Conservation (phyloP, 2,888 invertebrate species). For the Lamellibrachia columna region DNA sequence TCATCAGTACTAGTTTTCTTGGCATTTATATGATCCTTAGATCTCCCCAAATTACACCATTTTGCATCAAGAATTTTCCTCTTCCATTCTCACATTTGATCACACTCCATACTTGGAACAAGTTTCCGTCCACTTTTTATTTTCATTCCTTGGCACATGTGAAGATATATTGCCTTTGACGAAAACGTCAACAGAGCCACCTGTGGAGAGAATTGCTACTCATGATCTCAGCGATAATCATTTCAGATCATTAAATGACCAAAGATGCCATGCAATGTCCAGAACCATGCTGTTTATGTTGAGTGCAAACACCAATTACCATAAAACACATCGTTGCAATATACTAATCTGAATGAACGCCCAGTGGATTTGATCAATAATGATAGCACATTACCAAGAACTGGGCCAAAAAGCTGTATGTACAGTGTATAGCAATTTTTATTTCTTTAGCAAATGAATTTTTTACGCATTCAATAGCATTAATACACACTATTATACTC, state of each 20-base stretch:
- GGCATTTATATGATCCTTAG: background rate
- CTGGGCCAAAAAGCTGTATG: background rate
- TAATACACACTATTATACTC: background rate
- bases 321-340: background rate
- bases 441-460: background rate
- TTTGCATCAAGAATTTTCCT: background rate
- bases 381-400: background rate
- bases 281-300: background rate
- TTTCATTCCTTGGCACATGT: background rate
- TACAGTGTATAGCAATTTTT: background rate
- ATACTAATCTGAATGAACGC: background rate
- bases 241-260: background rate
- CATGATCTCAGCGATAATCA: background rate
- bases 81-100: background rate
- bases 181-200: background rate
- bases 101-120: background rate
- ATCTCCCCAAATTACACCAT: background rate
- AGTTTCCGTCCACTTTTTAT: background rate
- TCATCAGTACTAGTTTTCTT: background rate
- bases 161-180: background rate
- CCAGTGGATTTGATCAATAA: background rate
- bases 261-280: background rate
- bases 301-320: background rate
- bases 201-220: background rate
- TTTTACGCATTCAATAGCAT: background rate